Conservation (phyloP, 1,140 invertebrate genomes). For the Trichoplusia ni region DNA sequence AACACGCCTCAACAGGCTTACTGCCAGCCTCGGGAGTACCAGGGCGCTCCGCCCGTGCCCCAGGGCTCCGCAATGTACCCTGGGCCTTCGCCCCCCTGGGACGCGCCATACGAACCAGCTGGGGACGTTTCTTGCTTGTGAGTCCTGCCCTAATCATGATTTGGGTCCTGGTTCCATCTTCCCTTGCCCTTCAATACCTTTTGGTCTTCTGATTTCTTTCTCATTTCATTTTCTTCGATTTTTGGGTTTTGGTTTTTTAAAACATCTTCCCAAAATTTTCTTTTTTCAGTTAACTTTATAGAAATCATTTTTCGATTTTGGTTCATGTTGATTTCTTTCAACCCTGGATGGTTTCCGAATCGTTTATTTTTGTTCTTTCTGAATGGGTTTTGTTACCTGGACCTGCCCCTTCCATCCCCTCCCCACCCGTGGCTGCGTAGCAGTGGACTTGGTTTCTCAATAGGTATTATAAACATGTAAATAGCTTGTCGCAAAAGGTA, state of each 20-base stretch:
- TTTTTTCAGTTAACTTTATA: no score
- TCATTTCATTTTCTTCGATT: conserved; percentile 14
- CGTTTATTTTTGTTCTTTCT: conserved; percentile 13
- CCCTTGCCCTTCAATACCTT: conserved; percentile 25
- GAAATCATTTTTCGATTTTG: no score
- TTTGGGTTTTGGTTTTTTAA: no score
- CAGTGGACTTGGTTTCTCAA: conserved; percentile 80
- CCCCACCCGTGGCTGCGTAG: conserved; percentile 68
- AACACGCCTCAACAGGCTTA: conserved; percentile 71
- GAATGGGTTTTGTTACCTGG: conserved; percentile 30
- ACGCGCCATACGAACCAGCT: conserved; percentile 74
- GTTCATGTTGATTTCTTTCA: no score
- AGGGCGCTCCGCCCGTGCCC: conserved; percentile 53
- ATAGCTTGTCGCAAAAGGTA: conserved; percentile 79
- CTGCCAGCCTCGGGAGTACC: conserved; percentile 62
- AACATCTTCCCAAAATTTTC: no score
- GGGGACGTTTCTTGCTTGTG: conserved; percentile 79
- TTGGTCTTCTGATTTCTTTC: conserved; percentile 19
- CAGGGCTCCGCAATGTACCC: conserved; percentile 61
- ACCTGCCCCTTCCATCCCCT: conserved; percentile 18
- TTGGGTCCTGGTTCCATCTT: conserved; percentile 47
- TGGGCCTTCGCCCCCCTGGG: conserved; percentile 64
- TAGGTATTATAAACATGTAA: conserved; percentile 62
- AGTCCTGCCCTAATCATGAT: conserved; percentile 69
- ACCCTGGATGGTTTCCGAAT: conserved; percentile 12